These are phyloP conservation scores for Mycteria americana DNA, from an alignment of 2,797 vertebrate species.

Conservation along the genomic window DNA sequence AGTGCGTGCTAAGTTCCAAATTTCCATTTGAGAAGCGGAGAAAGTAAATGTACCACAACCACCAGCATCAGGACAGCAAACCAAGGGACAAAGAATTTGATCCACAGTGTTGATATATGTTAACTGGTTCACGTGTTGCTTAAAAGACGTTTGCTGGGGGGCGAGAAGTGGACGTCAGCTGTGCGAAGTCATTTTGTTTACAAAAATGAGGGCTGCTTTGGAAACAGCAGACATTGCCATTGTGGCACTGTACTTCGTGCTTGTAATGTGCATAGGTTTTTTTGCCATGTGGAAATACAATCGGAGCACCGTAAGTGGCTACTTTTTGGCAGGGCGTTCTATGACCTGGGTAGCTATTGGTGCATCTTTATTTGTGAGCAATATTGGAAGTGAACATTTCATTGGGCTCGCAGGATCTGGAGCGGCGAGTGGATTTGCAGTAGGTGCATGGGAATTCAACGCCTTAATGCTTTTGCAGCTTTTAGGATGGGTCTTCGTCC, in stretches of 20 bases:
- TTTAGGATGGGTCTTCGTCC: constrained; percentile 97
- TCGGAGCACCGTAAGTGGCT: constrained; percentile 94
- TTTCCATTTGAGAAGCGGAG: constrained; percentile 81
- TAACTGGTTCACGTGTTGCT: constrained; percentile 75
- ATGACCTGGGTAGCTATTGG: constrained; percentile 96
- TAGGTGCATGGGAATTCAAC: constrained; percentile 98
- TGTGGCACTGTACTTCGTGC: constrained; percentile 93
- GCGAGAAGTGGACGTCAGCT: constrained; percentile 69
- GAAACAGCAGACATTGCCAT: constrained; percentile 93
- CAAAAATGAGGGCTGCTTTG: constrained; percentile 87
- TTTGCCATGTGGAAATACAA: constrained; percentile 98
- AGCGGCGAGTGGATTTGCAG: constrained; percentile 96
- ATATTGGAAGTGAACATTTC: constrained; percentile 99
- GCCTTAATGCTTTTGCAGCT: constrained; percentile 96
- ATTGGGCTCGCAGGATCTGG: constrained; percentile 98
- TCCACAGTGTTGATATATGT: constrained; percentile 75
- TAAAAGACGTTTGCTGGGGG: constrained; percentile 75
- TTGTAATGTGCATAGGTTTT: constrained; percentile 93
- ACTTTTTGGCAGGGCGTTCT: constrained; percentile 97
- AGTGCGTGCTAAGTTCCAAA: constrained; percentile 82
- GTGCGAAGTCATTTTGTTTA: constrained; percentile 63
- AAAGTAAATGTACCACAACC: constrained; percentile 79
- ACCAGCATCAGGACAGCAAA: constrained; percentile 91
- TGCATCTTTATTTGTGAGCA: constrained; percentile 98
- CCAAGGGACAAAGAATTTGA: constrained; percentile 88